Conservation (phyloP, 2,888 invertebrate species). For the Cheilosia vernalis region DNA sequence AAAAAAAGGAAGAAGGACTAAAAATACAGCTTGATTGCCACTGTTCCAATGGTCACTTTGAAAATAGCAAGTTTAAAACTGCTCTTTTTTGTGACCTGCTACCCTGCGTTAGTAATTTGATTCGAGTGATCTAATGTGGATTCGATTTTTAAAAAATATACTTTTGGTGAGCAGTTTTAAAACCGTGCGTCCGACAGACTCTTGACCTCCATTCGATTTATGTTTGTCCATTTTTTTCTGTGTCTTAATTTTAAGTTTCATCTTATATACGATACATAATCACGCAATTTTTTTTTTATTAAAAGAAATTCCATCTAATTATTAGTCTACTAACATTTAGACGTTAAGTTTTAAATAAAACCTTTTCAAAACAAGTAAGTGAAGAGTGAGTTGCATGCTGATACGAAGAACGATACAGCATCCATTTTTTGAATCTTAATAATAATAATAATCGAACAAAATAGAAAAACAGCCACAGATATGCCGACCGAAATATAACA, state of each 20-base stretch:
- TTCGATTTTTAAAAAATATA: no score
- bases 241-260: slow-evolving; percentile 18
- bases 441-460: slow-evolving; percentile 27
- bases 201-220: slow-evolving; percentile 40
- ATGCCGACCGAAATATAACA: slow-evolving; percentile 61
- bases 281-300: neutral
- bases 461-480: slow-evolving; percentile 44
- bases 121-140: no score
- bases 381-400: slow-evolving; percentile 74
- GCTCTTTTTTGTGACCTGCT: no score
- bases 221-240: neutral
- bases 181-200: no score
- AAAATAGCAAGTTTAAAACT: no score
- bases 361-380: slow-evolving; percentile 23
- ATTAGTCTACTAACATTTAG: slow-evolving; percentile 69
- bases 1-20: no score
- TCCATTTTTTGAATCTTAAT: slow-evolving; percentile 36
- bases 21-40: no score
- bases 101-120: no score
- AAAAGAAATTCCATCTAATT: slow-evolving; percentile 32
- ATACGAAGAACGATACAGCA: slow-evolving; percentile 73
- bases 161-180: no score
- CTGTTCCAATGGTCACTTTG: no score
- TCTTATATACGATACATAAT: slow-evolving; percentile 12
- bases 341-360: slow-evolving; percentile 62